Evolutionary conservation across 2,888 invertebrate species (phyloP).

Genomic region (Cryptocheilus praepositus): DNA sequence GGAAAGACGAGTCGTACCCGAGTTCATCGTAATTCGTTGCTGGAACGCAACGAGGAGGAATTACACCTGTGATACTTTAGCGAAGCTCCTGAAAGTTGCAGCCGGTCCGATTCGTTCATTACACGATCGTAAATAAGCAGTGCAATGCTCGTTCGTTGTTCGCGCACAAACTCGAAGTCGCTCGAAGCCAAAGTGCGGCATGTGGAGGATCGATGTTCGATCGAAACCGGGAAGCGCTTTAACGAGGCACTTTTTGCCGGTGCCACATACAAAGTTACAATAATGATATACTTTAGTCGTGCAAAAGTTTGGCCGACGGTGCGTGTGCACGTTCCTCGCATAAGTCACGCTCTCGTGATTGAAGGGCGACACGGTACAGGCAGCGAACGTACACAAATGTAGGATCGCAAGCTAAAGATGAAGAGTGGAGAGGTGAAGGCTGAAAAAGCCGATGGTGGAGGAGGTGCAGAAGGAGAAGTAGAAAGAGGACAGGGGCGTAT

Average conservation of each 20-base stretch:
- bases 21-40: no score
- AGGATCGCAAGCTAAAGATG: constrained; percentile 9
- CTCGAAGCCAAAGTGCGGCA: background rate
- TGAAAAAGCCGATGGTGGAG: background rate
- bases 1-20: no score
- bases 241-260: constrained; percentile 32
- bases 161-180: background rate
- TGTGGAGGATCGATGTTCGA: constrained; percentile 4
- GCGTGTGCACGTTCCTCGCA: constrained; percentile 7
- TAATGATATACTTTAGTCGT: constrained; percentile 25
- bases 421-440: background rate
- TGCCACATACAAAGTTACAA: constrained; percentile 24
- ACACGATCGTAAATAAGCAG: constrained; percentile 4
- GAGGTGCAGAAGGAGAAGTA: constrained; percentile 6
- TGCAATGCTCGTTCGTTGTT: background rate
- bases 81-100: no score
- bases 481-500: constrained; percentile 27
- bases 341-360: constrained; percentile 12
- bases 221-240: constrained; percentile 13
- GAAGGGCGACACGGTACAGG: background rate
- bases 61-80: no score
- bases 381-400: background rate
- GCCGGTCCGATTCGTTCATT: no score
- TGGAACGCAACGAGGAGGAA: no score
- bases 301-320: background rate